Percentiles rank a stretch among this genome's conserved stretches.
Evolutionary conservation across 2,888 invertebrate species (phyloP).

Genomic region (Epirrita christyi): DNA sequence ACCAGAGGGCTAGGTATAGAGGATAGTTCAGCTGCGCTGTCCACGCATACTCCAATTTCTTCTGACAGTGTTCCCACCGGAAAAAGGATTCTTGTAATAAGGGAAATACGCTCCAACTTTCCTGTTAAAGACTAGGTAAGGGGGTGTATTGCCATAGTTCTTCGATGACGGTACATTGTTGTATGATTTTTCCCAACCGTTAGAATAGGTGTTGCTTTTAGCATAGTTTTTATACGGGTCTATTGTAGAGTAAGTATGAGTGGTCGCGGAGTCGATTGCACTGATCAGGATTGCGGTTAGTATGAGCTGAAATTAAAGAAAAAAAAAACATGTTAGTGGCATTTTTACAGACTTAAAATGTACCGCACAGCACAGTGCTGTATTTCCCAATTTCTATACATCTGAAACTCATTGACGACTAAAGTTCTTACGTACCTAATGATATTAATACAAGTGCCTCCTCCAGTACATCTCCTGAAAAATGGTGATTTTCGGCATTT

Average conservation of each 20-base stretch:
- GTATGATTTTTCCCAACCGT: conserved; percentile 48
- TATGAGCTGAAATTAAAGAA: conserved; percentile 44
- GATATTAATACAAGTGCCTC: too few relatives aligned
- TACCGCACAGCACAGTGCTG: too few relatives aligned
- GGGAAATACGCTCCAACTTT: conserved; percentile 71
- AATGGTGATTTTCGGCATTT: too few relatives aligned
- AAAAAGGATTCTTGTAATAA: conserved; percentile 61
- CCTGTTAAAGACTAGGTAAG: conserved; percentile 70
- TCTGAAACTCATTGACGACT: too few relatives aligned
- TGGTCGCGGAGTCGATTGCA: conserved; percentile 19
- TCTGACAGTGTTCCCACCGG: conserved; percentile 47
- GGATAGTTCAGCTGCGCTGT: conserved; percentile 3
- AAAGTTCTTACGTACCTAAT: too few relatives aligned
- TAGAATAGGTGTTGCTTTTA: conserved; percentile 48
- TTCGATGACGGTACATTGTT: conserved; percentile 23
- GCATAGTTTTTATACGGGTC: conserved; percentile 2
- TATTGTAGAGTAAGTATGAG: not conserved
- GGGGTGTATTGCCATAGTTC: conserved; percentile 51
- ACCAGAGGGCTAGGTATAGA: too few relatives aligned
- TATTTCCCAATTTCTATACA: too few relatives aligned
- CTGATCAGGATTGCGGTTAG: conserved; percentile 39
- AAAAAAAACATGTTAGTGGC: conserved; percentile 2
- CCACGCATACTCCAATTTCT: conserved; percentile 38
- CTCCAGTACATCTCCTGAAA: too few relatives aligned
- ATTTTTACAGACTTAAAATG: too few relatives aligned